Evolutionary conservation across 2,113 vertebrate species (phyloP).

Genomic region (Trachemys scripta): DNA sequence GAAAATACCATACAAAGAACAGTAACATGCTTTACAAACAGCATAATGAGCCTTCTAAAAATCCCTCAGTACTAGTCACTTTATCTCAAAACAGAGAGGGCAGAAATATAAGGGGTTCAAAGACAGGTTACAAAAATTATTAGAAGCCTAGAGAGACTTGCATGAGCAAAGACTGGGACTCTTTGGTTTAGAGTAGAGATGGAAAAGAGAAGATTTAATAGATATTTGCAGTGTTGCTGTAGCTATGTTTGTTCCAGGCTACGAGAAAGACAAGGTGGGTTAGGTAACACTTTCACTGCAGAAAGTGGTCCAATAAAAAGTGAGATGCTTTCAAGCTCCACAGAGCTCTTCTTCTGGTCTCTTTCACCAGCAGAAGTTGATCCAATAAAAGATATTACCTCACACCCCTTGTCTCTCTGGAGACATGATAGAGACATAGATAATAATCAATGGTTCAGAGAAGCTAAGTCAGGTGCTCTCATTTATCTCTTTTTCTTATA

Average conservation of each 20-base stretch:
- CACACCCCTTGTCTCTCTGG: background rate
- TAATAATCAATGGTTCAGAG: background rate
- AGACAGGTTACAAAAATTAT: background rate
- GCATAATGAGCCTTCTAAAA: background rate
- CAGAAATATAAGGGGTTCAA: background rate
- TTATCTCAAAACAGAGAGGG: background rate
- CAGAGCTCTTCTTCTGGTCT: background rate
- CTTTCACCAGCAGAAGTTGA: background rate
- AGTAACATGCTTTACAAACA: constrained; percentile 4
- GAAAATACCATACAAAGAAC: background rate
- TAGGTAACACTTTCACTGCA: background rate
- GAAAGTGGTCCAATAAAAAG: too few relatives aligned
- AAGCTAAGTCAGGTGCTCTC: background rate
- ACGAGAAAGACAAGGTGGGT: background rate
- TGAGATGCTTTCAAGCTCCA: background rate
- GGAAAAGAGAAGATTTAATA: background rate
- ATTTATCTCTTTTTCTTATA: background rate
- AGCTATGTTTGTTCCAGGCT: background rate
- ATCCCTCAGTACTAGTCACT: background rate
- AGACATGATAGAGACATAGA: background rate
- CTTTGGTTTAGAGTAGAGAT: background rate
- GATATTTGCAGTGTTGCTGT: background rate
- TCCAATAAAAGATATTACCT: background rate
- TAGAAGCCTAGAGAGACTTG: background rate
- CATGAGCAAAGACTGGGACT: background rate